Base-by-base conservation (phyloP, 2,888 invertebrate genomes). In the Drosophila meridiana region DNA sequence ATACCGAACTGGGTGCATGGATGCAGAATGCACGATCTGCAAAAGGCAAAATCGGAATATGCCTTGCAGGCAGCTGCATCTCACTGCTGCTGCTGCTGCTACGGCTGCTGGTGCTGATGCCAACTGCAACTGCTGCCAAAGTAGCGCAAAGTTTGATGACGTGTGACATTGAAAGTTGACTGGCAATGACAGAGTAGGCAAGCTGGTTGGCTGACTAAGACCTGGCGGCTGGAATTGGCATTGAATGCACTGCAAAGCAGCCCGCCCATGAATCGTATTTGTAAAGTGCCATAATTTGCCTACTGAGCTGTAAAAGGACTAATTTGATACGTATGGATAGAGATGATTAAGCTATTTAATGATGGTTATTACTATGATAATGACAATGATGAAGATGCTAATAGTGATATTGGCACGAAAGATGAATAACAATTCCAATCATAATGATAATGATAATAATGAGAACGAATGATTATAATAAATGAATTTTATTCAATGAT, bases 101-200 rank as follows among this genome's bases (percentile, higher is more conserved):
- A n/a, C n/a, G n/a, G 34, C 52, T 11, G 30, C 48, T 34, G 53
- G 7, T 28, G 32, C n/a, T 50, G 50, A 47, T 53, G 53, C 26
- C 11, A 34, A 34, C 28, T 20, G 11, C 63, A 45, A 13, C 48
- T 47, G 47, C 59, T 38, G 59, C 14, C 61, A 69, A 75, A 79
- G 67, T 48, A 67, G 66, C 64, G 77, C 71, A 71, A 75, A 78
- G 72, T 78, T 81, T 73, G 89, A 86, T 83, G 84, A 84, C 87
- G 84, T 84, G 87, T 88, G 89, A 87, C 84, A 85, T 83, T 85
- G 87, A 88, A 88, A 82, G 84, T 78, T 67, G 71, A 71, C 83
- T 71, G 72, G 57, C 72, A 72, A 66, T 66, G 66, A 59, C 66
- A 76, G 55, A 62, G 64, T 32, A 56, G 58, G 36, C 45, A 61